These are phyloP conservation scores for Delphinus delphis DNA, from an alignment of 2,113 vertebrate species.

Conservation along the genomic window DNA sequence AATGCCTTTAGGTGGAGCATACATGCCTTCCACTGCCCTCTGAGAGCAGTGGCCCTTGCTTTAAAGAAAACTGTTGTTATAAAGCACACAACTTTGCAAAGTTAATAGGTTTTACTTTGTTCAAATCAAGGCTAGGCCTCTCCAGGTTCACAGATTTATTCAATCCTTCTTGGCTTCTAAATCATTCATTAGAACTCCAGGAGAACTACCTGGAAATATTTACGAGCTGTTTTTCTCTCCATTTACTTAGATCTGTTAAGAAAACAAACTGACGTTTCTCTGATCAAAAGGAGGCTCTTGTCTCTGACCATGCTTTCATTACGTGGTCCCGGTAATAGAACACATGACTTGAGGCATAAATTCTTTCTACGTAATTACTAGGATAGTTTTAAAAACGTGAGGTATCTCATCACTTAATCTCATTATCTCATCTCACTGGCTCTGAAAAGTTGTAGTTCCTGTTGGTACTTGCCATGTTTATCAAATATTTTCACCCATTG, in stretches of 20 bases:
- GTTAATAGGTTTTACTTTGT: conserved; percentile 44
- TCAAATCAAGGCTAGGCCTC: conserved; percentile 13
- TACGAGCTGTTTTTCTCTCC: not conserved
- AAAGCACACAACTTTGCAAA: conserved; percentile 24
- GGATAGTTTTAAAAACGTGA: not conserved
- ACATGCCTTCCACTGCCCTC: not conserved
- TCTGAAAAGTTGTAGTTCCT: not conserved
- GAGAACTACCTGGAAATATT: conserved; percentile 8
- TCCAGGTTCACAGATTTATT: conserved; percentile 42
- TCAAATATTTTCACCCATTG: not conserved
- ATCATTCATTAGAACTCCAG: conserved; percentile 46
- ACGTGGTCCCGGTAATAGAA: not conserved
- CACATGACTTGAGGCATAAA: not conserved
- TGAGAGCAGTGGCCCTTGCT: not conserved
- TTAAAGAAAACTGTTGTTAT: conserved; percentile 1
- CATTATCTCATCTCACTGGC: not conserved
- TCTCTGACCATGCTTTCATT: not conserved
- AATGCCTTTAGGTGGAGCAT: not conserved
- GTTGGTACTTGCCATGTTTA: not conserved
- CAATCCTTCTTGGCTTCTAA: conserved; percentile 19
- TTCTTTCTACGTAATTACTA: conserved; percentile 4
- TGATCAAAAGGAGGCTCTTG: not conserved
- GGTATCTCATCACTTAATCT: not conserved
- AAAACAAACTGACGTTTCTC: conserved; percentile 30
- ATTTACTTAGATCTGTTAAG: conserved; percentile 38